These are phyloP conservation scores for Mystacides longicornis DNA, from an alignment of 2,888 invertebrate species.

Conservation along the genomic window DNA sequence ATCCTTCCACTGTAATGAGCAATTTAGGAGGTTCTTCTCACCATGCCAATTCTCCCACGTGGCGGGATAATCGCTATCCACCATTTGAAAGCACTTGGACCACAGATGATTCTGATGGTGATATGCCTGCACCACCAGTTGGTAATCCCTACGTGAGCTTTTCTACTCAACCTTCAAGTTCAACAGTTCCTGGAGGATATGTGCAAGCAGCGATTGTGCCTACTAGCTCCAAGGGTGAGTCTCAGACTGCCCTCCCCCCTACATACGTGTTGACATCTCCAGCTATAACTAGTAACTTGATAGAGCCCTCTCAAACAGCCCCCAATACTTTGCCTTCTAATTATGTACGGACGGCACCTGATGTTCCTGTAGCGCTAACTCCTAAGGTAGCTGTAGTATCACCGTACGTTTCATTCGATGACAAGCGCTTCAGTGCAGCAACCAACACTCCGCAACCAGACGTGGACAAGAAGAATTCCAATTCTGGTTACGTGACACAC, in stretches of 20 bases:
- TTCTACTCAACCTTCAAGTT: conserved; percentile 3
- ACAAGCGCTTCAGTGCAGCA: conserved; percentile 6
- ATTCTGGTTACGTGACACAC: conserved; percentile 13
- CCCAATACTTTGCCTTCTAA: not conserved
- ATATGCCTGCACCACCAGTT: not conserved
- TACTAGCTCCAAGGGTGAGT: not conserved
- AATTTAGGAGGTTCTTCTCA: conserved; percentile 41
- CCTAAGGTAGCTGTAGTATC: not conserved
- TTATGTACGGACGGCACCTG: not conserved
- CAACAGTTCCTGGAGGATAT: conserved; percentile 7
- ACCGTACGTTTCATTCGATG: conserved; percentile 18
- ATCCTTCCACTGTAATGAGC: conserved; percentile 44
- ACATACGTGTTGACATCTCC: conserved; percentile 16
- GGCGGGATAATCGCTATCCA: conserved; percentile 9
- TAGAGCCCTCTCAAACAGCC: not conserved
- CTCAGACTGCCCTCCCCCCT: not conserved
- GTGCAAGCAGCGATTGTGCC: conserved; percentile 9
- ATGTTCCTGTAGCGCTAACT: not conserved
- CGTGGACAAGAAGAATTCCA: not conserved
- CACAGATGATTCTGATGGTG: conserved; percentile 2
- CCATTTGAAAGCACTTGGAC: conserved; percentile 14
- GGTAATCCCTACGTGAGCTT: conserved; percentile 19
- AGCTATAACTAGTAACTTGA: not conserved
- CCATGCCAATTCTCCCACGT: conserved; percentile 20
- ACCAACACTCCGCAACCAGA: not conserved